Conservation (phyloP, 1,140 invertebrate species). For the Nomia melanderi region DNA sequence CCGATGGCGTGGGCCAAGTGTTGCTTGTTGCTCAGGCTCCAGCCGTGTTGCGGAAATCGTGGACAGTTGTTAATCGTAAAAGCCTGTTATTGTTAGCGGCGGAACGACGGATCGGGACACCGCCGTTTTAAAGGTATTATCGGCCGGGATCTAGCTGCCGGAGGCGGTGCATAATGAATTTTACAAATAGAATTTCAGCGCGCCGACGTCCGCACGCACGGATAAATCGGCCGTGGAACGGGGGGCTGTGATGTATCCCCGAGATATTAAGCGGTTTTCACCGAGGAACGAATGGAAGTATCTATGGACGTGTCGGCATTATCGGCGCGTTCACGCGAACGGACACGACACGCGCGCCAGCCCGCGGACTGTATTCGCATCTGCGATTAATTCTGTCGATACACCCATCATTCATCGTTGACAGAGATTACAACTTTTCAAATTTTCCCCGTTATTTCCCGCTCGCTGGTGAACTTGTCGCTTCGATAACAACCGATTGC, state of each 20-base stretch:
- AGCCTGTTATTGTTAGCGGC: not conserved
- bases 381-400: conserved; percentile 40
- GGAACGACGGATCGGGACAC: conserved; percentile 4
- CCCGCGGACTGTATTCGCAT: conserved; percentile 20
- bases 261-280: conserved; percentile 41
- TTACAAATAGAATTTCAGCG: conserved; percentile 46
- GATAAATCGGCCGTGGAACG: conserved; percentile 8
- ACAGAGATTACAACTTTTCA: conserved; percentile 37
- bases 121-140: conserved; percentile 28
- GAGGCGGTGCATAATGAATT: conserved; percentile 22
- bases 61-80: not conserved
- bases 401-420: conserved; percentile 34
- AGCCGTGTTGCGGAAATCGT: too few relatives aligned
- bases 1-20: too few relatives aligned
- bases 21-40: too few relatives aligned
- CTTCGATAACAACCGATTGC: too few relatives aligned
- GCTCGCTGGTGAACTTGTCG: not conserved
- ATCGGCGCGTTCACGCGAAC: conserved; percentile 32
- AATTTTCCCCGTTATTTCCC: not conserved
- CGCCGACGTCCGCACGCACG: not conserved
- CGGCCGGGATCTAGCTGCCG: not conserved
- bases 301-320: conserved; percentile 11
- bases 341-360: conserved; percentile 5
- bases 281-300: conserved; percentile 33
- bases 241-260: not conserved